Conservation (phyloP, 2,888 invertebrate genomes). For the Sphaerophoria rueppellii region DNA sequence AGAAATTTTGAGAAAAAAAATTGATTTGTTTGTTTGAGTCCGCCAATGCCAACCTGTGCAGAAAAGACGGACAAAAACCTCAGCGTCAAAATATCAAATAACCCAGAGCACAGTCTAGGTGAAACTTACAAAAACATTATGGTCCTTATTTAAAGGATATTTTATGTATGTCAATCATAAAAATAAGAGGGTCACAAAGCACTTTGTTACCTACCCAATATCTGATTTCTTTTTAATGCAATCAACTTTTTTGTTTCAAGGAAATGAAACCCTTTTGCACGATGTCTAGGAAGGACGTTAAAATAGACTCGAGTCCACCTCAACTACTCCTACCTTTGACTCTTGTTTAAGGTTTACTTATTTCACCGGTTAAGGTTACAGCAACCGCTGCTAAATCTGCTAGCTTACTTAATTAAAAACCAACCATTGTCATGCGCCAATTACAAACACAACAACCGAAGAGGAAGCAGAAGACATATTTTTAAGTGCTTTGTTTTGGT, state of each 20-base stretch:
- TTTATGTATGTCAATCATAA: not conserved
- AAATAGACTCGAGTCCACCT: not conserved
- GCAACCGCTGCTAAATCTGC: slow-evolving; percentile 40
- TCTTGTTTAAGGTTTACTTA: slow-evolving; percentile 31
- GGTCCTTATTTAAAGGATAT: no score
- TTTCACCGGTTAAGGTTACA: slow-evolving; percentile 38
- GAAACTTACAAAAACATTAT: no score
- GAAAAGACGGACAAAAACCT: no score
- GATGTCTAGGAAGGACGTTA: slow-evolving; percentile 11
- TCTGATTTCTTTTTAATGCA: slow-evolving; percentile 14
- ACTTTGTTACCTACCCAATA: slow-evolving; percentile 26
- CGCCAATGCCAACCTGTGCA: no score
- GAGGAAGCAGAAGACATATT: slow-evolving; percentile 10
- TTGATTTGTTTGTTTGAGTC: no score
- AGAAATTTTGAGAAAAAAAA: no score
- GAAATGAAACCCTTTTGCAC: slow-evolving; percentile 30
- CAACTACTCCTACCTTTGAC: slow-evolving; percentile 16
- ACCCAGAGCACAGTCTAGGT: no score
- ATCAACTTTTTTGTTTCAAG: slow-evolving; percentile 3
- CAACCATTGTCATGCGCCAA: slow-evolving; percentile 41
- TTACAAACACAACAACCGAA: slow-evolving; percentile 44
- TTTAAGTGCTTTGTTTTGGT: slow-evolving; percentile 32
- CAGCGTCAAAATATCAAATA: no score
- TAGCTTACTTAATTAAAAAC: slow-evolving; percentile 67
- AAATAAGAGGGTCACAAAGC: slow-evolving; percentile 40